phyloP scores from a whole-genome alignment of 2,113 vertebrate genomes.

The Pipa parva region DNA sequence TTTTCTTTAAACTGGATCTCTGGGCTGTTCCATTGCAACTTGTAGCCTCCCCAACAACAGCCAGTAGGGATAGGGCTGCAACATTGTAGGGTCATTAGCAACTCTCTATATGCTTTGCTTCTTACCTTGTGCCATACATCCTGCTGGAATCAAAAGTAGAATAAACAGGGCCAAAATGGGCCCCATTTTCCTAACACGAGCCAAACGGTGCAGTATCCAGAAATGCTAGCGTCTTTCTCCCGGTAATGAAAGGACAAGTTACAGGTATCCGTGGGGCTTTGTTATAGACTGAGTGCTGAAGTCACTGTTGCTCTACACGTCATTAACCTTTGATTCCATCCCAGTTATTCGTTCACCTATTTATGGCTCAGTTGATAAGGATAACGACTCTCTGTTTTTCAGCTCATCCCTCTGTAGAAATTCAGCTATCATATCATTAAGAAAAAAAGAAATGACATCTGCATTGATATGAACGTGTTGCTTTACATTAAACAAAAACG shows the following conservation, averaged over 20 bases:
- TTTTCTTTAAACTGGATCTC: background rate
- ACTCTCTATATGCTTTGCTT: no score
- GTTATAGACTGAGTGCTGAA: background rate
- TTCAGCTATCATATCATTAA: background rate
- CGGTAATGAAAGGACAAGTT: background rate
- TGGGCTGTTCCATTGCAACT: background rate
- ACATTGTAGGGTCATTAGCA: no score
- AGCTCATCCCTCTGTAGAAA: background rate
- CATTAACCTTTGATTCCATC: slow-evolving; percentile 39
- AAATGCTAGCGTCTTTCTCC: background rate
- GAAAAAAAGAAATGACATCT: background rate
- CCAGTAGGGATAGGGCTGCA: no score
- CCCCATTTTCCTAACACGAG: slow-evolving; percentile 14
- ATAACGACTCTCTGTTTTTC: background rate
- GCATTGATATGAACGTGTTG: no score
- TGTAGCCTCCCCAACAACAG: no score
- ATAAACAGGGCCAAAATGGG: slow-evolving; percentile 24
- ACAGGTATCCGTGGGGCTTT: background rate
- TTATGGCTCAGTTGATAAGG: slow-evolving; percentile 31
- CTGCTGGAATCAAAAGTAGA: slow-evolving; percentile 7
- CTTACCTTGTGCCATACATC: slow-evolving; percentile 24
- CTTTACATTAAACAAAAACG: no score
- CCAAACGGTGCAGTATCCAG: slow-evolving; percentile 1
- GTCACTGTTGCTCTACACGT: background rate
- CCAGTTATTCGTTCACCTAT: slow-evolving; percentile 35